Conservation (phyloP, 2,797 vertebrate genomes). For the Nyctalus aviator region DNA sequence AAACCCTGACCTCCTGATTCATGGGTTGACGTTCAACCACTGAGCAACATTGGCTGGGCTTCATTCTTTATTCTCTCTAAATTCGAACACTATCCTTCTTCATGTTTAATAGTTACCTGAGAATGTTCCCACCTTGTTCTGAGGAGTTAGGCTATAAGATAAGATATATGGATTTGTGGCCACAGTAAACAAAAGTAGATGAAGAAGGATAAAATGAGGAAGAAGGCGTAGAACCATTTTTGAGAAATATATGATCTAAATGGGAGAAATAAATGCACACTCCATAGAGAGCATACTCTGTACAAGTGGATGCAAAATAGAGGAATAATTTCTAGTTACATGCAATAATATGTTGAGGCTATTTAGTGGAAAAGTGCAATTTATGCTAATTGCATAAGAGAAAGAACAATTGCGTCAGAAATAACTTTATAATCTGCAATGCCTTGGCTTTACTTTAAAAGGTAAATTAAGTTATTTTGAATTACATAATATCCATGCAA, state of each 20-base stretch:
- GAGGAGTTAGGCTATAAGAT: not conserved
- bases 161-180: not conserved
- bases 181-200: not conserved
- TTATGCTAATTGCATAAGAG: not conserved
- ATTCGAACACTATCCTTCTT: not conserved
- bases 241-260: not conserved
- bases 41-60: not conserved
- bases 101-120: not conserved
- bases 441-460: slow-evolving; percentile 1
- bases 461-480: not conserved
- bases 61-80: not conserved
- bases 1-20: not conserved
- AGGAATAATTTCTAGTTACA: not conserved
- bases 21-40: not conserved
- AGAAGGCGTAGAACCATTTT: not conserved
- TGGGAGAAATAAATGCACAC: not conserved
- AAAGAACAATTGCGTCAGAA: not conserved
- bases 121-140: not conserved
- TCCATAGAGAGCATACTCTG: not conserved
- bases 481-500: not conserved
- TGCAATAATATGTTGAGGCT: not conserved
- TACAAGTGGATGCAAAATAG: not conserved
- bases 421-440: not conserved
- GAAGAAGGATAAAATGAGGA: not conserved
- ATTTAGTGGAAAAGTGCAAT: not conserved